Conservation (phyloP, 2,797 vertebrate genomes). For the Nannoperca obscura region DNA sequence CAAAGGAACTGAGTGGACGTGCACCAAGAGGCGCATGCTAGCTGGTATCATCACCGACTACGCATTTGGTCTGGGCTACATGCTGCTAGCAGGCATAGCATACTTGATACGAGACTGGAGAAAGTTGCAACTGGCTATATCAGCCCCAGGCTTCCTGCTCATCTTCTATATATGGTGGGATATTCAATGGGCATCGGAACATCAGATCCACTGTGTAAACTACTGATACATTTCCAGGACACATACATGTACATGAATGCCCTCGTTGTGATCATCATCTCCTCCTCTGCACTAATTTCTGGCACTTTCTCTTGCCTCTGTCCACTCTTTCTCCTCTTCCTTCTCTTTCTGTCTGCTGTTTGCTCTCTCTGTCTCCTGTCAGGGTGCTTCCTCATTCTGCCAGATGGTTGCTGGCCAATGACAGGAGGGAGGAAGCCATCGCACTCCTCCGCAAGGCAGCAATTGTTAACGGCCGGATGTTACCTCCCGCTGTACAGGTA, state of each 20-base stretch:
- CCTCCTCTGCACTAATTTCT: conserved; percentile 9
- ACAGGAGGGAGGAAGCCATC: conserved; percentile 87
- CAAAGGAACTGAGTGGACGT: conserved; percentile 91
- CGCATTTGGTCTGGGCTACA: conserved; percentile 86
- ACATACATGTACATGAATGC: conserved; percentile 8
- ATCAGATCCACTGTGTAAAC: conserved; percentile 27
- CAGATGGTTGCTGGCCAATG: conserved; percentile 85
- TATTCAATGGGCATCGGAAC: conserved; percentile 13
- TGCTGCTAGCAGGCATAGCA: conserved; percentile 87
- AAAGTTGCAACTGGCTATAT: conserved; percentile 85
- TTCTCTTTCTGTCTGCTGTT: conserved; percentile 14
- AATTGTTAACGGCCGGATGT: conserved; percentile 78
- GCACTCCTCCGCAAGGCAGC: conserved; percentile 87
- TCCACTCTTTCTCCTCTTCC: neutral
- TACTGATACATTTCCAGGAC: conserved; percentile 3
- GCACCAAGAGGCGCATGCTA: conserved; percentile 83
- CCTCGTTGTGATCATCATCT: conserved; percentile 27
- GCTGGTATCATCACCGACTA: conserved; percentile 85
- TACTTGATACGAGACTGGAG: conserved; percentile 90
- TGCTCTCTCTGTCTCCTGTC: conserved; percentile 10
- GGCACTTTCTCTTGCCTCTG: neutral
- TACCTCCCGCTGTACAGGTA: conserved; percentile 80
- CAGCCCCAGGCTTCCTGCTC: conserved; percentile 81
- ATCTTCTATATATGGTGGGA: conserved; percentile 87
- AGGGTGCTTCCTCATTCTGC: conserved; percentile 78